Evolutionary conservation across 2,113 vertebrate species (phyloP).

Genomic region (Antechinus stuartii): DNA sequence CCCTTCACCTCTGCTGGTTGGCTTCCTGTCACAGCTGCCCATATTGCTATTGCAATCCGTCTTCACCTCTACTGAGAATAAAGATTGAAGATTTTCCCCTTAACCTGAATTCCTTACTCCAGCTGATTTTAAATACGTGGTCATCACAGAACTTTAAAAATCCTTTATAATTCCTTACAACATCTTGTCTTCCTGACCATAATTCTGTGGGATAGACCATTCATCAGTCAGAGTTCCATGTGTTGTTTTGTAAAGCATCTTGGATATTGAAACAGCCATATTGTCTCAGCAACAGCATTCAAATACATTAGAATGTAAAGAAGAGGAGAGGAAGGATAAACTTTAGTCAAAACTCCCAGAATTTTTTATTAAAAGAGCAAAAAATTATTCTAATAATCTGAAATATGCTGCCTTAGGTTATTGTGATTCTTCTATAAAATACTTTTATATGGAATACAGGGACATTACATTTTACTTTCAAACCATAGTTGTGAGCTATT

Average conservation of each 20-base stretch:
- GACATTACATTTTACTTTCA: neutral
- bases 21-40: too few relatives aligned
- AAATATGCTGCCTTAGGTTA: neutral
- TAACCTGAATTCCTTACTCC: too few relatives aligned
- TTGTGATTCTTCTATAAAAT: neutral
- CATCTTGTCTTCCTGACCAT: neutral
- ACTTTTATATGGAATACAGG: neutral
- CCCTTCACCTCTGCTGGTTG: too few relatives aligned
- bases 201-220: accelerated
- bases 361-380: neutral
- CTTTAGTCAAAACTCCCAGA: neutral
- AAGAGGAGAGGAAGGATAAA: accelerated
- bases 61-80: too few relatives aligned
- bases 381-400: neutral
- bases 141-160: neutral
- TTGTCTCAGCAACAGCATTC: neutral
- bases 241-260: neutral
- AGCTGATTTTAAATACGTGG: too few relatives aligned
- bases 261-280: accelerated
- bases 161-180: neutral
- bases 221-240: neutral
- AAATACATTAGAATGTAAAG: too few relatives aligned
- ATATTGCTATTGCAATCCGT: too few relatives aligned
- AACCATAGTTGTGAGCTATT: accelerated
- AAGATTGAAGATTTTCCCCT: too few relatives aligned